These are phyloP conservation scores for Turritopsis rubra DNA, from an alignment of 30 jellyfish, hydroid and myxozoan genomes.

Conservation along the genomic window DNA sequence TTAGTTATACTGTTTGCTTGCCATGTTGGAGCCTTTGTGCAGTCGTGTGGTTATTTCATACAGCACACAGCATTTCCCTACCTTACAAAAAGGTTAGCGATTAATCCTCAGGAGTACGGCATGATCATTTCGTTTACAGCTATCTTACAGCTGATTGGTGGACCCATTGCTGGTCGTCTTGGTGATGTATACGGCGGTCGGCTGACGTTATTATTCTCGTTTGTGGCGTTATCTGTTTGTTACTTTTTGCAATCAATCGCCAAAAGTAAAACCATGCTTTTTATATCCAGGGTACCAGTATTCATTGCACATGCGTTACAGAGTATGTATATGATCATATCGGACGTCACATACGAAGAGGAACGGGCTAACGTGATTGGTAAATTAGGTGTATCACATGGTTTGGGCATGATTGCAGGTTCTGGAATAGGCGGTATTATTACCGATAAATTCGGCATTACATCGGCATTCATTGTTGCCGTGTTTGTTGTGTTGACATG, in stretches of 20 bases:
- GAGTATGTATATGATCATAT: conserved; percentile 26
- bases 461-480: conserved; percentile 17
- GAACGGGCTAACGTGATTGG: conserved; percentile 34
- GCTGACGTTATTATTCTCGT: conserved; percentile 12
- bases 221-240: conserved; percentile 1
- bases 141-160: conserved; percentile 33
- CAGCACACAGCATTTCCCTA: conserved; percentile 33
- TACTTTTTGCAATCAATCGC: conserved; percentile 7
- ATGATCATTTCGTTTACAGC: conserved; percentile 22
- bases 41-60: conserved; percentile 24
- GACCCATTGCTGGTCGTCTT: conserved; percentile 27
- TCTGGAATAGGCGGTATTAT: conserved; percentile 33
- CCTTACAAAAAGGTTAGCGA: conserved; percentile 16
- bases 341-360: conserved; percentile 25
- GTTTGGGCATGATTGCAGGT: conserved; percentile 36
- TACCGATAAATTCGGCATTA: conserved; percentile 20
- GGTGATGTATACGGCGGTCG: conserved; percentile 34
- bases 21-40: conserved; percentile 32
- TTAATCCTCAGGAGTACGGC: conserved; percentile 35
- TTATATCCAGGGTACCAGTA: conserved; percentile 17
- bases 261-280: conserved; percentile 4
- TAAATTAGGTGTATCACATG: conserved; percentile 32
- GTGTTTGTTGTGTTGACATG: conserved; percentile 16
- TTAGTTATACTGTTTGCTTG: conserved; percentile 14
- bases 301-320: conserved; percentile 28